Base-by-base conservation (phyloP, 2,888 invertebrate genomes). In the Amiota minor region DNA sequence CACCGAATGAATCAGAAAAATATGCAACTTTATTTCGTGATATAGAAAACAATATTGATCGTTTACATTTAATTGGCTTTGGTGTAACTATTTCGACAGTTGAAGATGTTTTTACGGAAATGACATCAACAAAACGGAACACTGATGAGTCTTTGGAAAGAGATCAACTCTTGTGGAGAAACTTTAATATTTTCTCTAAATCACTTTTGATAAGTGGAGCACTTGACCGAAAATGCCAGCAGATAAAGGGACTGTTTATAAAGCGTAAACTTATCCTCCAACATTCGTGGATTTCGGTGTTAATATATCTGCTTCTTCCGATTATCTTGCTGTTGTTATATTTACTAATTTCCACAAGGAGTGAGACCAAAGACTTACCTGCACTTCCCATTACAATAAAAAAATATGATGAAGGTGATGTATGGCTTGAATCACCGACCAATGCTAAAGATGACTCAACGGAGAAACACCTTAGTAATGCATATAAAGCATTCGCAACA, bases 51-150 rank as follows among this genome's bases (percentile, higher is more conserved):
- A 91, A 92, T 61, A 90, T 91, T 49, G 84, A 88, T 0, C 84
- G 84, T 1, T 90, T 96, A 35, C 92, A 92, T 12, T 92, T 95
- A 70, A 91, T 91, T 74, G 94, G 94, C 86, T 96, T 94, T 87
- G 95, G 96, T 4, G 92, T 96, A 18, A 92, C 94, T 9, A 92
- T 96, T 8, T 96, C 96, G 0, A 95, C 96, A 0, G 91, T 97
- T 89, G 96, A 96, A 89, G 96, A 97, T 89, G 96, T 96, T 0
- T 95, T 96, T 85, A 92, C 95, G 91, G 93, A 92, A 53, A 53
- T 14, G 3, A n/a, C 14, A 12, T 53, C 53, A 14, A n/a, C 9
- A 53, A 14, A 53, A 50, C 11, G 9, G 16, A 2, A 12, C 8
- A 16, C n/a, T 0, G 1, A 2, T 53, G 16, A 10, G 14, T n/a